Evolutionary conservation across 2,888 invertebrate species (phyloP).

Genomic region (Xanthorhoe designata): DNA sequence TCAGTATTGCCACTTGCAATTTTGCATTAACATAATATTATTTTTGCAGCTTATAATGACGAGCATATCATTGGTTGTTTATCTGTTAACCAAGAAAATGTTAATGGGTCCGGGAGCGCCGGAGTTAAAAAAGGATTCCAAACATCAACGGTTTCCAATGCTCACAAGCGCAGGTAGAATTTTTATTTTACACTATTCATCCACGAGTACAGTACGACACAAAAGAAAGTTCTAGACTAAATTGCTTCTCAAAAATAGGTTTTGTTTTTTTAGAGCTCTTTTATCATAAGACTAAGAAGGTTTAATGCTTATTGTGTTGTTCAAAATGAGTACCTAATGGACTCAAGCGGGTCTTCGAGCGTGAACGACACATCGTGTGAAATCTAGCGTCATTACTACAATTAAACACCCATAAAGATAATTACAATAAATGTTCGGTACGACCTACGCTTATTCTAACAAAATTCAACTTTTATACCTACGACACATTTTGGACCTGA

Average conservation of each 20-base stretch:
- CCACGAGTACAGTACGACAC: neutral
- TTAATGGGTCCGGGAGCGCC: constrained; percentile 47
- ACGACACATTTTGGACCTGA: neutral
- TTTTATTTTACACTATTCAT: neutral
- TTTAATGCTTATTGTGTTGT: neutral
- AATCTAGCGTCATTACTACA: no score
- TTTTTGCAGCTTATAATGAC: constrained; percentile 68
- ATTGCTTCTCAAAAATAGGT: neutral
- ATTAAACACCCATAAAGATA: no score
- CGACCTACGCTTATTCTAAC: neutral
- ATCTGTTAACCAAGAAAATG: constrained; percentile 62
- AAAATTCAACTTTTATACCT: neutral
- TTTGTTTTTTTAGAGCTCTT: neutral
- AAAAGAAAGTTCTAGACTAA: no score
- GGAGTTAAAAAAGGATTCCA: constrained; percentile 54
- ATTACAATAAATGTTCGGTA: neutral
- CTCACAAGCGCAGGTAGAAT: constrained; percentile 72
- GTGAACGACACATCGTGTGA: constrained; percentile 7
- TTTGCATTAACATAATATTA: constrained; percentile 4
- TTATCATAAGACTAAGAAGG: neutral
- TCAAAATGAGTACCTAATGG: neutral
- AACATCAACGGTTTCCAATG: constrained; percentile 70
- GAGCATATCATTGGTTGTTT: constrained; percentile 61
- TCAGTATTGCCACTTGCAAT: neutral
- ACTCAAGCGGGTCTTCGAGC: constrained; percentile 15